These are phyloP conservation scores for Ammodramus savannarum DNA, from an alignment of 2,113 vertebrate species.

Conservation along the genomic window DNA sequence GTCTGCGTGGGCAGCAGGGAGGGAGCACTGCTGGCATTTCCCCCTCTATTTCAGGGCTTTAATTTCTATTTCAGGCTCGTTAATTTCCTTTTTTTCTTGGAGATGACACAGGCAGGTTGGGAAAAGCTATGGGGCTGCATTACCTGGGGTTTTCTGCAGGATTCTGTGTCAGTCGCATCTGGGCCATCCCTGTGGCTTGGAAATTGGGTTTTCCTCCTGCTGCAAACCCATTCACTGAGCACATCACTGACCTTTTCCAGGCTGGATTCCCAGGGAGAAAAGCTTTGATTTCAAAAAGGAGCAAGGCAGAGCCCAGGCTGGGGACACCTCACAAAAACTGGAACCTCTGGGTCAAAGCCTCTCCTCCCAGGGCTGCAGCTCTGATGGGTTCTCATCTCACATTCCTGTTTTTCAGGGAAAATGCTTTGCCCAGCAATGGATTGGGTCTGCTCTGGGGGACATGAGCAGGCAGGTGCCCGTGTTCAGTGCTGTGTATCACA, in stretches of 20 bases:
- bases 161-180: not conserved
- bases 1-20: not conserved
- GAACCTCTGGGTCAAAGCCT: not conserved
- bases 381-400: not conserved
- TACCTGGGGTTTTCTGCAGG: not conserved
- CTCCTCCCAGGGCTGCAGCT: not conserved
- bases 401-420: not conserved
- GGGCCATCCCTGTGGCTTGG: not conserved
- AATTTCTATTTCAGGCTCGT: not conserved
- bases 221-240: not conserved
- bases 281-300: not conserved
- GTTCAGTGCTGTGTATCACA: not conserved
- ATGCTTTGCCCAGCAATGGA: not conserved
- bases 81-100: not conserved
- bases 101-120: not conserved
- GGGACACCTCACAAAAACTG: not conserved
- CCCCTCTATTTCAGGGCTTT: not conserved
- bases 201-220: not conserved
- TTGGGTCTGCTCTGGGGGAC: not conserved
- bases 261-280: not conserved
- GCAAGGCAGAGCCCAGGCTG: not conserved
- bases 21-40: not conserved
- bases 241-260: not conserved
- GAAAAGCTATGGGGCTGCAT: not conserved
- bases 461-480: fast-evolving